phyloP scores from a whole-genome alignment of 1,140 invertebrate genomes.

The Drosophila bipectinata region DNA sequence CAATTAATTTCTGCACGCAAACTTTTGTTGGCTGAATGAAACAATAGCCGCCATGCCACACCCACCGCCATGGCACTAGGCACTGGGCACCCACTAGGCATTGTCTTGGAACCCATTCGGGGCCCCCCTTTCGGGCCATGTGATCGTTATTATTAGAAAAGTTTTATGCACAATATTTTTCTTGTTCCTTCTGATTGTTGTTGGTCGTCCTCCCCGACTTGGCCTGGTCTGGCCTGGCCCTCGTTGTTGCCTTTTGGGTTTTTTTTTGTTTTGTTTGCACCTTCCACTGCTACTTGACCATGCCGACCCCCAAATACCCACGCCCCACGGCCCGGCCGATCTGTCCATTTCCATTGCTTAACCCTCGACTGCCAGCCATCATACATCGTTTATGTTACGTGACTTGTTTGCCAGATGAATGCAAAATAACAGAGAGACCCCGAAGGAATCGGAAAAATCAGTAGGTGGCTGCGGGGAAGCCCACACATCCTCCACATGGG shows the following conservation, averaged over 20 bases:
- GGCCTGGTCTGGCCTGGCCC: background rate
- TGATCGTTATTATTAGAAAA: conserved; percentile 58
- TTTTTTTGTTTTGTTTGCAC: conserved; percentile 35
- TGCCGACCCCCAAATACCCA: background rate
- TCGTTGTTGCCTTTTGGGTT: background rate
- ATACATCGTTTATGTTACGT: conserved; percentile 61
- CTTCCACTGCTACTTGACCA: conserved; percentile 21
- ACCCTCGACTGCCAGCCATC: conserved; percentile 46
- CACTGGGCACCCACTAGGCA: conserved; percentile 11
- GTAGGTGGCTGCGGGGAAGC: conserved; percentile 13
- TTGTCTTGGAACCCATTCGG: conserved; percentile 30
- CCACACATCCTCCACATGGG: conserved; percentile 1
- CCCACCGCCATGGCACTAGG: background rate
- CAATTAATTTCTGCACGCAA: conserved; percentile 56
- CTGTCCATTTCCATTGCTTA: conserved; percentile 17
- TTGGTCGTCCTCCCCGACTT: background rate
- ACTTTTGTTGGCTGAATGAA: conserved; percentile 44
- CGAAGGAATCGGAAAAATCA: conserved; percentile 37
- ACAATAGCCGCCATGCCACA: conserved; percentile 28
- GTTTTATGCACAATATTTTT: conserved; percentile 55
- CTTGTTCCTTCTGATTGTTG: conserved; percentile 41
- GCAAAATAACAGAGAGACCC: conserved; percentile 52
- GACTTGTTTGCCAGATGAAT: conserved; percentile 60
- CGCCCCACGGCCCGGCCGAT: background rate
- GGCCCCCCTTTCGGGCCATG: background rate